Conservation (phyloP, 2,888 invertebrate species). For the Sphaerophoria taeniata region DNA sequence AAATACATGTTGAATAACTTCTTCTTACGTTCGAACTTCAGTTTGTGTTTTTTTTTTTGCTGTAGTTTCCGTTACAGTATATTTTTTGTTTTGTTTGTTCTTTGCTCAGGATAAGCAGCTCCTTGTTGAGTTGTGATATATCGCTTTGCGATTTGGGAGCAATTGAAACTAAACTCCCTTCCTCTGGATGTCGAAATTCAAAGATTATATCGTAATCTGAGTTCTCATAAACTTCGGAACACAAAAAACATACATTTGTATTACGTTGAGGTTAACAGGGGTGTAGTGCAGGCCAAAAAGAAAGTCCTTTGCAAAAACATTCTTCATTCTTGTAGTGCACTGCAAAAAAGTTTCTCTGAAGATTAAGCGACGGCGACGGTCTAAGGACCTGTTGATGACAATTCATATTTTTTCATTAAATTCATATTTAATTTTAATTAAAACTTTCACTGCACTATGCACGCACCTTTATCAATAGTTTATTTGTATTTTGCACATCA, state of each 20-base stretch:
- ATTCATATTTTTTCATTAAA: too few relatives aligned
- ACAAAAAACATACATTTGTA: slow-evolving; percentile 21
- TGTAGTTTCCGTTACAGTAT: slow-evolving; percentile 8
- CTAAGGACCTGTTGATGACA: too few relatives aligned
- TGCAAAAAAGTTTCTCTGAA: too few relatives aligned
- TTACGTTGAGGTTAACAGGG: slow-evolving; percentile 11
- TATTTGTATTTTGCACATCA: too few relatives aligned
- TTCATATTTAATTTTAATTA: too few relatives aligned
- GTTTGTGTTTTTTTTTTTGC: slow-evolving; percentile 6
- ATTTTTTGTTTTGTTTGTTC: not conserved
- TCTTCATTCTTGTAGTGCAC: too few relatives aligned
- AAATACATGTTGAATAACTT: slow-evolving; percentile 47
- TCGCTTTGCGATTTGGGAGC: slow-evolving; percentile 68
- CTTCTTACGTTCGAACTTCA: slow-evolving; percentile 25
- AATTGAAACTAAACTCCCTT: slow-evolving; percentile 53
- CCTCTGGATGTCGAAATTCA: slow-evolving; percentile 1
- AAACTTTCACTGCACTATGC: too few relatives aligned
- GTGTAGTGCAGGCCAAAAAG: not conserved
- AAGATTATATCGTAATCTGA: slow-evolving; percentile 69
- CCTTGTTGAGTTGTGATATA: slow-evolving; percentile 70
- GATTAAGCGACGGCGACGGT: too few relatives aligned
- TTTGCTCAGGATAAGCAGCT: slow-evolving; percentile 59
- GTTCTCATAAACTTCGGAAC: slow-evolving; percentile 52
- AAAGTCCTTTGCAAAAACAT: too few relatives aligned
- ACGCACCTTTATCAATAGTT: too few relatives aligned